Conservation (phyloP, 2,888 invertebrate genomes). For the Drosophila suboccidentalis region DNA sequence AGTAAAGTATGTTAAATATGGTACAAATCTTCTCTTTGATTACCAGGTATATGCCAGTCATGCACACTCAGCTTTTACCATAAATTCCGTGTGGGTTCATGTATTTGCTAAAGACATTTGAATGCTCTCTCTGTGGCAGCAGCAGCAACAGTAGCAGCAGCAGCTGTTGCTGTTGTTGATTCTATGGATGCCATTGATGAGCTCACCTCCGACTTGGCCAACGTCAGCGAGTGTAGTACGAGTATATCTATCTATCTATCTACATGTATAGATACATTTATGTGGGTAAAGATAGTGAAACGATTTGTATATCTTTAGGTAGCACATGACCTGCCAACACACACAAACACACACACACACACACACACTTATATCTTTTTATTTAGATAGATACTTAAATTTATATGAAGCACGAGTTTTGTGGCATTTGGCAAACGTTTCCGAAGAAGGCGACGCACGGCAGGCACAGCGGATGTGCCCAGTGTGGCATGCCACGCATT, state of each 20-base stretch:
- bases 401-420: constrained; percentile 27
- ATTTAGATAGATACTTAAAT: constrained; percentile 8
- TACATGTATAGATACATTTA: constrained; percentile 2
- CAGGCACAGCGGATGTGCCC: constrained; percentile 24
- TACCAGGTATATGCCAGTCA: not conserved
- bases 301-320: constrained; percentile 33
- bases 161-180: constrained; percentile 21
- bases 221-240: constrained; percentile 15
- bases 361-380: not conserved
- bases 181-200: constrained; percentile 37
- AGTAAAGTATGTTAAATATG: not conserved
- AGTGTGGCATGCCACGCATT: constrained; percentile 29
- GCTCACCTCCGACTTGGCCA: constrained; percentile 31
- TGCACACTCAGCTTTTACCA: not conserved
- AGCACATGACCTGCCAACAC: constrained; percentile 33
- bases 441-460: constrained; percentile 20
- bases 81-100: not conserved
- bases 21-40: not conserved
- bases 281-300: constrained; percentile 26
- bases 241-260: constrained; percentile 3
- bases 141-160: constrained; percentile 12
- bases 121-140: not conserved
- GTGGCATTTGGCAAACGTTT: constrained; percentile 26
- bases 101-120: constrained; percentile 7
- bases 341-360: not conserved